Evolutionary conservation across 2,797 vertebrate genomes (phyloP).

Genomic region (Cirrhinus molitorella): DNA sequence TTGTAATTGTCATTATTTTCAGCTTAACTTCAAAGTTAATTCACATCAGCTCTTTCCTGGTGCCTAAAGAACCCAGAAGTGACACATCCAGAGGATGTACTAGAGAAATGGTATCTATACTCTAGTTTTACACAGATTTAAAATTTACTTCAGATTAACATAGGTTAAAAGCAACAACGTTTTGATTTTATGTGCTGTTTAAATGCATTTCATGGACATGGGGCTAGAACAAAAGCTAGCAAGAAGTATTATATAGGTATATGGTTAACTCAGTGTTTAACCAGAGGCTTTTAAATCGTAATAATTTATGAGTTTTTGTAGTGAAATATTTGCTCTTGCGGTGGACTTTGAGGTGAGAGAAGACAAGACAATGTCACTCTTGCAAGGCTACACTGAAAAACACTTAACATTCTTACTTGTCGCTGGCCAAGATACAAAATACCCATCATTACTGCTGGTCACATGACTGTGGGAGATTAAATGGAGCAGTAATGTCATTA

Average conservation of each 20-base stretch:
- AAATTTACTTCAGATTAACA: background rate
- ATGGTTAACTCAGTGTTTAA: background rate
- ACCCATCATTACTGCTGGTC: conserved; percentile 59
- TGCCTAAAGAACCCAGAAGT: background rate
- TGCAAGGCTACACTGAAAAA: conserved; percentile 55
- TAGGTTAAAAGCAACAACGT: too few species aligned
- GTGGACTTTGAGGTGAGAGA: conserved; percentile 27
- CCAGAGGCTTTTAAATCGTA: background rate
- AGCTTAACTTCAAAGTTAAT: background rate
- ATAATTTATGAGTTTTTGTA: background rate
- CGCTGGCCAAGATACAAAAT: conserved; percentile 64
- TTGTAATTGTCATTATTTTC: background rate
- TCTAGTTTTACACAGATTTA: background rate
- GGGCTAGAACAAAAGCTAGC: background rate
- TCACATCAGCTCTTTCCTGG: background rate
- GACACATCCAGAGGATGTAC: background rate
- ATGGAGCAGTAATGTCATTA: conserved; percentile 72
- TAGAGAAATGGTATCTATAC: background rate
- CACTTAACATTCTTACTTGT: conserved; percentile 55
- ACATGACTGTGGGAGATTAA: conserved; percentile 65
- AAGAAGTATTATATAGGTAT: background rate
- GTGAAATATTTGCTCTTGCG: background rate
- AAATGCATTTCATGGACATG: background rate
- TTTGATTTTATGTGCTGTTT: background rate
- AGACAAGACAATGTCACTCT: conserved; percentile 54